Evolutionary conservation across 2,888 invertebrate species (phyloP), one percentile per base, ranked within the genome.

Genomic region (Napeogenes inachia): DNA sequence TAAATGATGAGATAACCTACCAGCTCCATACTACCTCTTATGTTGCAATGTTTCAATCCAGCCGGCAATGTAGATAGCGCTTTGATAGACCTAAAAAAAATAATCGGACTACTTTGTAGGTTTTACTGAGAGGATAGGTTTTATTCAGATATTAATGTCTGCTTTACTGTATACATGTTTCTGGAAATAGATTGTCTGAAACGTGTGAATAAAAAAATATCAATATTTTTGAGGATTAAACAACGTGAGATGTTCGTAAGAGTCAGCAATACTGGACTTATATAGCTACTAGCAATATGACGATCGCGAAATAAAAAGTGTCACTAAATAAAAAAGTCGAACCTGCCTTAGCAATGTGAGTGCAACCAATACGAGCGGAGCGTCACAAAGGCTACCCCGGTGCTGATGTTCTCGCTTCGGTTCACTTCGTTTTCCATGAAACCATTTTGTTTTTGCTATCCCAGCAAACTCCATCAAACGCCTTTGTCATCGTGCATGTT

Each of bases 381-480:
- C 50, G 30, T 50, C 47, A 50, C 50, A 50, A 50, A 50, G 50
- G 50, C 10, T 50, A 30, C 42, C 42, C 50, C 50, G n/a, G 50
- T 10, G 30, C 50, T 50, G 30, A 50, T 50, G 45, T 42, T 56
- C 42, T 6, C 50, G 42, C 47, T 12, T 33, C 45, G 30, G 32
- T 50, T 42, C 30, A 56, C 54, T 54, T 21, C n/a, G 21, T 10
- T 42, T 59, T 45, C 45, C 46, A 53, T 47, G 32, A 54, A 54
- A 59, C 38, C 55, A 13, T 54, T 56, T 54, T 60, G 61, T 62
- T 64, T 57, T 56, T 56, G 42, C n/a, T 35, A 45, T 35, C 61
- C 53, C 57, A 58, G 56, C 54, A 65, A 56, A 59, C 55, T 54
- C 57, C 62, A 64, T 66, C 64, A 64, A 57, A 56, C 57, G 59